Base-by-base conservation (phyloP, 2,797 vertebrate species). In the Thunnus albacares region DNA sequence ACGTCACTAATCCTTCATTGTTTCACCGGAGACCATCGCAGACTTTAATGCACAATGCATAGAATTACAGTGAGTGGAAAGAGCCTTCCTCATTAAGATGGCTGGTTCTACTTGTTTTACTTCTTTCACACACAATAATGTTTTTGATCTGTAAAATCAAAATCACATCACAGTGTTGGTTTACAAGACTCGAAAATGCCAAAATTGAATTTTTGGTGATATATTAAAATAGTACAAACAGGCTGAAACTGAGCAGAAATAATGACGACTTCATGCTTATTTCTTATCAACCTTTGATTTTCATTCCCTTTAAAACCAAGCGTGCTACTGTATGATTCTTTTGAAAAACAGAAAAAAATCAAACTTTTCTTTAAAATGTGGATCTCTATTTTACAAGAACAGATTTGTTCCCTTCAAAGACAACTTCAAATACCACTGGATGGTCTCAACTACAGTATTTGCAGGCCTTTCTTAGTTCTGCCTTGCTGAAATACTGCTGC, bases 91-190 rank as follows among this genome's bases (percentile, higher is more conserved):
- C 41, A 49, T 65, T 24, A 30, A 57, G 47, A 73, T 6, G 4
- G 22, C 75, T 41, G 62, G 55, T 66, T 45, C 38, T 12, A 28
- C 53, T 75, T 5, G 9, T 70, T 47, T 69, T 61, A 70, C 33
- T 18, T 41, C 24, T 59, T 69, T 72, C 79, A 86, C 59, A 76
- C 60, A 35, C 41, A 22, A 76, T 63, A 61, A 78, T 8, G 47
- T 30, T 71, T 83, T 49, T 52, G 69, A 59, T 79, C 73, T 71
- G 73, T 77, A 81, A 87, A 24, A 83, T 88, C 56, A 81, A 82
- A 78, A 72, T 81, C 73, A 83, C 82, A 65, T 90, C 88, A 92
- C 89, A 92, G 90, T 92, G 88, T 79, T 77, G 58, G 74, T 71
- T 71, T 10, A 64, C 24, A 49, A 62, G 45, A 82, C 56, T 71